Conservation (phyloP, 2,888 invertebrate species). For the Agrochola litura region DNA sequence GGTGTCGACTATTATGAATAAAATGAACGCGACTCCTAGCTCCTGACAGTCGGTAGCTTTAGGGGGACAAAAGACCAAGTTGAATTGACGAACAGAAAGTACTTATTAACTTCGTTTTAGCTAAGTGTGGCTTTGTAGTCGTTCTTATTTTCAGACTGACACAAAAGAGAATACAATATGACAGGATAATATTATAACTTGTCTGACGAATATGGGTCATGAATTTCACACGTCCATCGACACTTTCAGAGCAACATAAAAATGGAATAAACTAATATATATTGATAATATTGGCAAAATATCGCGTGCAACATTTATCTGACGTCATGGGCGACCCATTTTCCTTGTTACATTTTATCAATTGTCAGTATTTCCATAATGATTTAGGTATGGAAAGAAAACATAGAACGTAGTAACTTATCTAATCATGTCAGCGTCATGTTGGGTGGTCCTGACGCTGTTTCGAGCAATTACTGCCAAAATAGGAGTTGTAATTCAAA, state of each 20-base stretch:
- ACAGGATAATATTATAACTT: slow-evolving; percentile 12
- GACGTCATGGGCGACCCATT: slow-evolving; percentile 64
- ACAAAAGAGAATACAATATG: slow-evolving; percentile 3
- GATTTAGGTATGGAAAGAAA: slow-evolving; percentile 60
- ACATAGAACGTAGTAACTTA: slow-evolving; percentile 56
- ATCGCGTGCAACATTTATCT: slow-evolving; percentile 55
- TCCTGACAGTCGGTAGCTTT: neutral
- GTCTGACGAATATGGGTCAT: slow-evolving; percentile 37
- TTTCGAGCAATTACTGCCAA: slow-evolving; percentile 13
- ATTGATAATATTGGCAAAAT: slow-evolving; percentile 58
- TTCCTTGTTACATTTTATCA: slow-evolving; percentile 67
- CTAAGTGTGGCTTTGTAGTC: neutral
- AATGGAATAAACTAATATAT: slow-evolving; percentile 44
- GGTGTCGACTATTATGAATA: neutral
- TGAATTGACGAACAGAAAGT: neutral
- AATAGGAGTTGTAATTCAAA: slow-evolving; percentile 14
- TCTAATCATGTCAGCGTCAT: slow-evolving; percentile 57
- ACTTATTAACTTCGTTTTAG: no score
- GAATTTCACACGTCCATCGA: slow-evolving; percentile 28
- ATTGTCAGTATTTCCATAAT: slow-evolving; percentile 65
- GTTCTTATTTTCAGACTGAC: neutral
- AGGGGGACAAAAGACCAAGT: neutral
- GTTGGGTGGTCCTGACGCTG: slow-evolving; percentile 49
- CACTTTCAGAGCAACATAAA: slow-evolving; percentile 38
- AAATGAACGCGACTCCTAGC: neutral